Evolutionary conservation across 2,113 vertebrate genomes (phyloP).

Genomic region (Daboia siamensis): DNA sequence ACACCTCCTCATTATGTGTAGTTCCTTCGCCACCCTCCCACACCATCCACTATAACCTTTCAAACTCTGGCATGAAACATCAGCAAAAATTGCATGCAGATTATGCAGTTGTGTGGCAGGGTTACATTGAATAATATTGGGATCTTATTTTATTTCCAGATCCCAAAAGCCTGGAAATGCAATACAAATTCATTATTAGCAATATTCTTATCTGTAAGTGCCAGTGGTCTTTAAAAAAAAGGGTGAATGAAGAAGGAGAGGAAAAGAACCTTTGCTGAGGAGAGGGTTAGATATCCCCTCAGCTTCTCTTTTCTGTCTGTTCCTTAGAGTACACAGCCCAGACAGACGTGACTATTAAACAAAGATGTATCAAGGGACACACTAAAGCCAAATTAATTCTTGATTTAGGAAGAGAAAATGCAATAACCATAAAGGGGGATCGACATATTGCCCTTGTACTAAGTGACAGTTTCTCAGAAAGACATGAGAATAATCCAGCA

Average conservation of each 20-base stretch:
- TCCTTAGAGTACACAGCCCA: constrained; percentile 44
- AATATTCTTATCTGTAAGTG: constrained; percentile 56
- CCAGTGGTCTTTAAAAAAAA: constrained; percentile 22
- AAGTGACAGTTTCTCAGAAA: constrained; percentile 57
- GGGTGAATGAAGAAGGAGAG: background rate
- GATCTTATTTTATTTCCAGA: constrained; percentile 34
- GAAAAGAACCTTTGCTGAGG: background rate
- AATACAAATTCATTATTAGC: constrained; percentile 31
- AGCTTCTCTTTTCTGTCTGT: constrained; percentile 36
- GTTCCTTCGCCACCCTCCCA: background rate
- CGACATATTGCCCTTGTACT: constrained; percentile 57
- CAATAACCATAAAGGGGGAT: constrained; percentile 52
- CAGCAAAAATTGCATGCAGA: constrained; percentile 30
- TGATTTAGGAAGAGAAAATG: constrained; percentile 58
- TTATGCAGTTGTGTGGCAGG: constrained; percentile 16
- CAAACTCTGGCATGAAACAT: constrained; percentile 36
- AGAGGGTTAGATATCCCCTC: constrained; percentile 26
- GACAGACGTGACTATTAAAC: constrained; percentile 51
- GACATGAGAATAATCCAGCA: constrained; percentile 56
- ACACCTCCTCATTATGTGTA: background rate
- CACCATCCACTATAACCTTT: background rate
- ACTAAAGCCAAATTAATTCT: constrained; percentile 61
- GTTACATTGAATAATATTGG: constrained; percentile 8
- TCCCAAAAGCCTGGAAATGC: constrained; percentile 47
- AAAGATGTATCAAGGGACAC: constrained; percentile 44